Evolutionary conservation across 2,113 vertebrate genomes (phyloP).

Genomic region (cat (Felis catus)): F.catus_Fca126_mat1.0 CM031420.1:32749501-32750000

Average conservation of each 20-base stretch:
- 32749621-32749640: not conserved
- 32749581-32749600: not conserved
- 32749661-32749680: not conserved
- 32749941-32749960: not conserved
- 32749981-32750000: not conserved
- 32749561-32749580: not conserved
- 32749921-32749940: not conserved
- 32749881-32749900: not conserved
- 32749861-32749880: not conserved
- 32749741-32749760: not conserved
- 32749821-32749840: not conserved
- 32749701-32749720: not conserved
- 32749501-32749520: not conserved
- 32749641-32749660: not conserved
- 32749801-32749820: not conserved
- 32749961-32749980: not conserved
- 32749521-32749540: not conserved
- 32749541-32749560: not conserved
- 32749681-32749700: not conserved
- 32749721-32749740: not conserved
- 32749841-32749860: not conserved
- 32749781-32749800: not conserved
- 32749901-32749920: not conserved
- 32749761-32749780: not conserved
- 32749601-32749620: not conserved